Conservation (phyloP, 2,113 vertebrate genomes). For the Pollachius pollachius region DNA sequence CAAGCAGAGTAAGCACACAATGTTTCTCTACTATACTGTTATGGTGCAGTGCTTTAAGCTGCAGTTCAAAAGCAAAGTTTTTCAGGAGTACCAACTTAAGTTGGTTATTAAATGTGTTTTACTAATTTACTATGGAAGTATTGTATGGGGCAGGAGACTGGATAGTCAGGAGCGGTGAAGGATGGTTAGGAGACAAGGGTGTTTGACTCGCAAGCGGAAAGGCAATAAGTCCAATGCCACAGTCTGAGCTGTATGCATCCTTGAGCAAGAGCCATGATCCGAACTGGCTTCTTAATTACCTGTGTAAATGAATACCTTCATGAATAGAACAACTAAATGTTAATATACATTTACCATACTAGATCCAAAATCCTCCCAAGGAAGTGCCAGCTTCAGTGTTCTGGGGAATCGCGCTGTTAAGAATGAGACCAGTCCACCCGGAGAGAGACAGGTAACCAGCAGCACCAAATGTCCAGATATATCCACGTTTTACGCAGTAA, state of each 20-base stretch:
- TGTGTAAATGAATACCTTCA: background rate
- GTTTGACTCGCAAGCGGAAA: too few species aligned
- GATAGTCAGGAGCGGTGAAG: too few species aligned
- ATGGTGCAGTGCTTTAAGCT: background rate
- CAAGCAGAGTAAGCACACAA: conserved; percentile 75
- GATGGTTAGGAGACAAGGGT: too few species aligned
- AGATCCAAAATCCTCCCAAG: conserved; percentile 88
- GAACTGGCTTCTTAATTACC: background rate
- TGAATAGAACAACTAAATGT: background rate
- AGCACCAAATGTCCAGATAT: background rate
- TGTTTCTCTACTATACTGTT: background rate
- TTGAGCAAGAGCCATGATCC: background rate
- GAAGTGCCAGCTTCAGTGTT: conserved; percentile 90
- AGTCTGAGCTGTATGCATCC: background rate
- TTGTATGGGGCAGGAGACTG: too few species aligned
- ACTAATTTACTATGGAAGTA: too few species aligned
- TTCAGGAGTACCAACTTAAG: too few species aligned
- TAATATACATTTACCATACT: conserved; percentile 2
- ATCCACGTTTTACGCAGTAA: background rate
- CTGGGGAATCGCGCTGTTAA: conserved; percentile 84
- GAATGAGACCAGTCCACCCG: conserved; percentile 82
- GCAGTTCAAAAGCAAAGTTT: too few species aligned
- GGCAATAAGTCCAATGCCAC: background rate
- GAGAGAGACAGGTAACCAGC: conserved; percentile 84
- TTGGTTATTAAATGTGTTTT: too few species aligned